Evolutionary conservation across 35 echinoderm and acorn worm genomes (phyloP).

Genomic region (Heliocidaris tuberculata): DNA sequence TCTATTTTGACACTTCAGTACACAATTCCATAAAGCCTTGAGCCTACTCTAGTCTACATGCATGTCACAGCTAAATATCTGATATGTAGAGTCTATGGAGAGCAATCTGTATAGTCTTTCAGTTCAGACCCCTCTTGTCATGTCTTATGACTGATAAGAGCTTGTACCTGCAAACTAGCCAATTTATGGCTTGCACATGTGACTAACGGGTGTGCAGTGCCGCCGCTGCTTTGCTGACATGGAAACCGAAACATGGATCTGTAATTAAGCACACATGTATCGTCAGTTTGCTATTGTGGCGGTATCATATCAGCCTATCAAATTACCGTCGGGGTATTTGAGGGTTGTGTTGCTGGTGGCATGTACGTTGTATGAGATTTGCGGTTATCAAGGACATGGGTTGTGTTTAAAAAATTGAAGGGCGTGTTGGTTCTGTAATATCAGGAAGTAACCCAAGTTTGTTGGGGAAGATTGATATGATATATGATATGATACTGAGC

Average conservation of each 20-base stretch:
- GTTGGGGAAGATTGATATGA: no score
- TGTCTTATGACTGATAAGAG: background rate
- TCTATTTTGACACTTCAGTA: no score
- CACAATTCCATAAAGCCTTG: no score
- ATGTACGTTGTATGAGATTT: background rate
- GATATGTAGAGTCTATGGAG: no score
- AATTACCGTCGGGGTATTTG: background rate
- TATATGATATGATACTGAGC: no score
- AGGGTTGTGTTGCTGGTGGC: background rate
- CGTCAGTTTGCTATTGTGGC: background rate
- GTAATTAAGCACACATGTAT: conserved; percentile 11
- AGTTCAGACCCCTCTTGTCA: background rate
- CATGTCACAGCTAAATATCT: no score
- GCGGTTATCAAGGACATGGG: no score
- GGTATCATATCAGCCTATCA: background rate
- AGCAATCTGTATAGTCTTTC: no score
- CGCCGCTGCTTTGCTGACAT: background rate
- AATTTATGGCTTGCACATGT: background rate
- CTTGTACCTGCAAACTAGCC: background rate
- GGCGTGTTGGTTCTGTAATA: no score
- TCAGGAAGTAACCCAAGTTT: no score
- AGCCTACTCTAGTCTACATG: no score
- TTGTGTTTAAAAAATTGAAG: no score
- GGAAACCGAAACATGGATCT: conserved; percentile 16
- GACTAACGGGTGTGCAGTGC: background rate